Base-by-base conservation (phyloP, 2,888 invertebrate genomes). In the Cryptus viduatorius region DNA sequence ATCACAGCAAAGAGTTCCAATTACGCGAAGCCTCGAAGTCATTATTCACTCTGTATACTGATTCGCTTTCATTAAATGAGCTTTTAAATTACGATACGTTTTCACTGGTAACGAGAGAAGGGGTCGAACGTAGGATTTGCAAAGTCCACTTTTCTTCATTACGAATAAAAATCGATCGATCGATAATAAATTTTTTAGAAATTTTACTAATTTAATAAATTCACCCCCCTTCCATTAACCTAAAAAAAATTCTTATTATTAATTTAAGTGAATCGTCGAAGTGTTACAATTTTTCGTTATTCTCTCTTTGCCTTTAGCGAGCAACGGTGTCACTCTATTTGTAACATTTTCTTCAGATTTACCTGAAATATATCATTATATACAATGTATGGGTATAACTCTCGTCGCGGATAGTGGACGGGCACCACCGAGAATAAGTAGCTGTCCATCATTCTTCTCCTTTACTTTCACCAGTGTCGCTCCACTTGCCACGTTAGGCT, bases 401-500 rank as follows among this genome's bases (percentile, higher is more conserved):
- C 56, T 76, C 72, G 77, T 81, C 24, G 72, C 86, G 80, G 76
- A 83, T 73, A 72, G 84, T 85, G 72, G 56, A 84, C 76, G 81
- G 78, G 68, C 53, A 71, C 76, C 69, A 83, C 82, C 82, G 76
- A 71, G 85, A 69, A 83, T 82, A 78, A 80, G 79, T 86, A 81
- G 81, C 67, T 84, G 86, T 73, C 65, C 83, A 82, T 85, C 83
- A 84, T 79, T 83, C 84, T 84, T 68, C 67, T 75, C 76, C 82
- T 82, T 82, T 86, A 90, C 90, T 91, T 91, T 90, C 91, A 89
- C 90, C 88, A 84, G 88, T 87, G 86, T 86, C 91, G 91, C 92
- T 92, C 91, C 90, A 92, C 90, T 92, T 92, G 89, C 85, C 80
- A 78, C 86, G 80, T 67, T 65, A 68, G 50, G 10, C 65, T 83